These are phyloP conservation scores for Carettochelys insculpta DNA, from an alignment of 2,113 vertebrate species.

Conservation along the genomic window DNA sequence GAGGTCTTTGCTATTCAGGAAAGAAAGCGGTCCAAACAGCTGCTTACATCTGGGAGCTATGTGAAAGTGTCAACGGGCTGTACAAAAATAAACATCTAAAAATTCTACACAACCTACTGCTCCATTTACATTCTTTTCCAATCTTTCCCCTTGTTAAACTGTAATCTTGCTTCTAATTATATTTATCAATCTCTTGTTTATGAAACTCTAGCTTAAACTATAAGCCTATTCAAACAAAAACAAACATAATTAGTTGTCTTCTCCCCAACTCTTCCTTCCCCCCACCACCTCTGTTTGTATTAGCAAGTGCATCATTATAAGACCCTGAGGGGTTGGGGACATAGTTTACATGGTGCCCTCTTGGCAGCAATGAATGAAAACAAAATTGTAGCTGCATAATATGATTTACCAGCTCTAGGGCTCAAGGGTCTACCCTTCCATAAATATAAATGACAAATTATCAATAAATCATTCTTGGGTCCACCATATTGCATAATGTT, in stretches of 20 bases:
- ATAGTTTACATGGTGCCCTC: constrained; percentile 57
- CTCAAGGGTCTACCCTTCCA: constrained; percentile 76
- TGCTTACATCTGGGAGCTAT: constrained; percentile 80
- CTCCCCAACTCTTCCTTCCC: not conserved
- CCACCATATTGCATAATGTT: constrained; percentile 83
- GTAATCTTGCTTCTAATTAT: constrained; percentile 79
- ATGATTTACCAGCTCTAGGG: constrained; percentile 80
- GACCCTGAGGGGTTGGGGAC: constrained; percentile 39
- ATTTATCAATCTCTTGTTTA: constrained; percentile 86
- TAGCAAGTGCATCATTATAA: constrained; percentile 68
- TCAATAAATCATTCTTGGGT: constrained; percentile 82
- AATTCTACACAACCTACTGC: constrained; percentile 54
- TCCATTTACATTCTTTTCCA: constrained; percentile 78
- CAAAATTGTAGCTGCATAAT: constrained; percentile 67
- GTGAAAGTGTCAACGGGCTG: constrained; percentile 77
- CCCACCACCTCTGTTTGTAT: constrained; percentile 54
- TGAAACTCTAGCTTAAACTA: constrained; percentile 79
- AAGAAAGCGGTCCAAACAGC: constrained; percentile 2
- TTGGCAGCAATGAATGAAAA: constrained; percentile 65
- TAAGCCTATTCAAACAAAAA: constrained; percentile 79
- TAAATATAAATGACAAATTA: constrained; percentile 85
- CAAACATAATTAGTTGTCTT: constrained; percentile 71
- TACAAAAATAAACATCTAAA: constrained; percentile 82
- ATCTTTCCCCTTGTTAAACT: constrained; percentile 81
- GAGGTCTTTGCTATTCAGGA: too few relatives aligned